Percentiles rank a stretch among this genome's conserved stretches.
phyloP scores from a whole-genome alignment of 1,140 invertebrate genomes.

The Catajapyx aquilonaris region DNA sequence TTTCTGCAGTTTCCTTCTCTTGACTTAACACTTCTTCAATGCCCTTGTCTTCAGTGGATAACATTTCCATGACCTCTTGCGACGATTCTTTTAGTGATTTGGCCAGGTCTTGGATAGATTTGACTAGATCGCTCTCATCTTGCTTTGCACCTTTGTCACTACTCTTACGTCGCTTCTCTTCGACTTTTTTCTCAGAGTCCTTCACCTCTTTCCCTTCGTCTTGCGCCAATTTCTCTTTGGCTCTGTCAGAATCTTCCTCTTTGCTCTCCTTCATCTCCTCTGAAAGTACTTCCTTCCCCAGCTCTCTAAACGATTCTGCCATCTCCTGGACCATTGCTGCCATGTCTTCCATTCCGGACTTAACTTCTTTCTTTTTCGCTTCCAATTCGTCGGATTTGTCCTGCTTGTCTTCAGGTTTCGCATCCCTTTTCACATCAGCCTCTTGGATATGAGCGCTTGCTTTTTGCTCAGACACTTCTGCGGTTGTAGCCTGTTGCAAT shows the following conservation, averaged over 20 bases:
- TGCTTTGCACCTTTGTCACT: not conserved
- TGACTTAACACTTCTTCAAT: not conserved
- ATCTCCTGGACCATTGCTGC: not conserved
- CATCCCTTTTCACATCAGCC: not conserved
- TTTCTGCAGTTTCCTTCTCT: slow-evolving; percentile 1
- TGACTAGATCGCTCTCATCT: slow-evolving; percentile 1
- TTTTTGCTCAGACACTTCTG: not conserved
- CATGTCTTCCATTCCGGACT: no score
- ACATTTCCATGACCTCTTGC: not conserved
- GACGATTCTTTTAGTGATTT: not conserved
- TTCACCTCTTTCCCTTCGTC: slow-evolving; percentile 4
- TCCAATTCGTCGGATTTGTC: not conserved
- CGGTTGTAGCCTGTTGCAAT: not conserved
- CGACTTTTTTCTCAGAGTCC: slow-evolving; percentile 1
- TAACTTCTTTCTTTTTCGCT: slow-evolving; percentile 2
- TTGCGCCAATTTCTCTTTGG: slow-evolving; percentile 7
- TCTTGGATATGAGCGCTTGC: not conserved
- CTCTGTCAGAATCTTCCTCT: slow-evolving; percentile 2
- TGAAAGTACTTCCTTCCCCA: not conserved
- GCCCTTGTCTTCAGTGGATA: not conserved
- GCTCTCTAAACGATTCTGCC: not conserved
- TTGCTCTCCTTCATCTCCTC: not conserved
- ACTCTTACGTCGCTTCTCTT: slow-evolving; percentile 2
- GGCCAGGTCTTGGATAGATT: not conserved
- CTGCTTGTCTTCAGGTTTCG: slow-evolving; percentile 5